Conservation (phyloP, 2,888 invertebrate species). For the Orthosia incerta region DNA sequence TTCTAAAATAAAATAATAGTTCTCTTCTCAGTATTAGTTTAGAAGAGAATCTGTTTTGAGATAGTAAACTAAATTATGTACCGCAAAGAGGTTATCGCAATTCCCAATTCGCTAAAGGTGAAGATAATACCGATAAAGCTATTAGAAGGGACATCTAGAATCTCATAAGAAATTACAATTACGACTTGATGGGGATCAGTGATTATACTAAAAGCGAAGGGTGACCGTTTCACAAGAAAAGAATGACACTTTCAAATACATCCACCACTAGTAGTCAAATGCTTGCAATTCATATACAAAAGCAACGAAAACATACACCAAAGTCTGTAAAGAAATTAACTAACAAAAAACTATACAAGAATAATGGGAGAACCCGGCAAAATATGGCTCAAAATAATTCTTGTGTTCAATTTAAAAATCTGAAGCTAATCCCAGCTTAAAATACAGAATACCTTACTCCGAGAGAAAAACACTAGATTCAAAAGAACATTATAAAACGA, state of each 20-base stretch:
- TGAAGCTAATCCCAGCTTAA: slow-evolving; percentile 38
- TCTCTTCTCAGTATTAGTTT: too few species aligned
- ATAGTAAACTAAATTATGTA: not conserved
- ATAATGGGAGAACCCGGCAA: slow-evolving; percentile 7
- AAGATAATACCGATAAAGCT: slow-evolving; percentile 10
- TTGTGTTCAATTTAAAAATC: slow-evolving; percentile 36
- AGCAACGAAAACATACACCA: not conserved
- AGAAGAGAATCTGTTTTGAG: too few species aligned
- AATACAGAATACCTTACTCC: slow-evolving; percentile 15
- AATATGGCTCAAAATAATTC: slow-evolving; percentile 37
- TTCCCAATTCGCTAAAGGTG: not conserved
- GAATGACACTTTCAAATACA: not conserved
- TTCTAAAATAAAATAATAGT: too few species aligned
- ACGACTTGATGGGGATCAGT: slow-evolving; percentile 10
- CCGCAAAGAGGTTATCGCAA: not conserved
- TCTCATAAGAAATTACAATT: slow-evolving; percentile 15
- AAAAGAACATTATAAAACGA: slow-evolving; percentile 34
- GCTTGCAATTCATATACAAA: not conserved
- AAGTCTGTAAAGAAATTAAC: not conserved
- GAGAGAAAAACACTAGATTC: not conserved
- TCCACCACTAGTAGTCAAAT: not conserved
- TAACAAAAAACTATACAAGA: slow-evolving; percentile 6
- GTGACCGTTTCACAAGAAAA: not conserved
- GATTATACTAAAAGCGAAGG: not conserved
- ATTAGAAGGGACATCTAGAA: not conserved